Evolutionary conservation across 2,888 invertebrate genomes (phyloP).

Genomic region (Habroteleia sp.): DNA sequence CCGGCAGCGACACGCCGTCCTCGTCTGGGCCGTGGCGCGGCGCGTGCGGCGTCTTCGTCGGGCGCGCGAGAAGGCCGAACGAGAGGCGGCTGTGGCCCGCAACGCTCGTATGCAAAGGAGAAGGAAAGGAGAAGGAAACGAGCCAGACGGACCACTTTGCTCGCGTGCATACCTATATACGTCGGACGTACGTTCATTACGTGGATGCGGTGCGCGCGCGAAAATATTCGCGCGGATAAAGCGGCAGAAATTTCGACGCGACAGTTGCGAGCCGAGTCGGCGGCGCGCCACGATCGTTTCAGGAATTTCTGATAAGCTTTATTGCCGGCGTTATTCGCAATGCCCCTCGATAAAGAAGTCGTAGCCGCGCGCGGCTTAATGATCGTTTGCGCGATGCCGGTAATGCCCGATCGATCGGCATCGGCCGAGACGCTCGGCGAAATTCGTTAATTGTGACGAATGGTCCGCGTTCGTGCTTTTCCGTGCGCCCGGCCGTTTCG

Average conservation of each 20-base stretch:
- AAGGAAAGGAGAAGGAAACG: conserved; percentile 68
- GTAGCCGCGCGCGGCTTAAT: neutral
- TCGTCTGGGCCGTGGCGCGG: conserved; percentile 66
- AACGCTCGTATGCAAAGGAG: conserved; percentile 70
- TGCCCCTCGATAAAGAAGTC: conserved; percentile 11
- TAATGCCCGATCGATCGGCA: no score
- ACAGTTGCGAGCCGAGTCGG: conserved; percentile 14
- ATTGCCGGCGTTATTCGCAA: conserved; percentile 25
- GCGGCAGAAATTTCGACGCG: conserved; percentile 37
- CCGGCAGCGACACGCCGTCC: conserved; percentile 70
- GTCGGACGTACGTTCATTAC: conserved; percentile 46
- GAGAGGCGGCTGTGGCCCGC: conserved; percentile 37
- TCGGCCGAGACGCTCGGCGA: no score
- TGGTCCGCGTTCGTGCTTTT: no score
- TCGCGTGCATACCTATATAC: conserved; percentile 55
- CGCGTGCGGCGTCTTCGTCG: conserved; percentile 67
- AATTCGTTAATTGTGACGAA: no score
- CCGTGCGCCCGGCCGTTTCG: no score
- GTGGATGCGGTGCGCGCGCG: conserved; percentile 34
- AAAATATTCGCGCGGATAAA: conserved; percentile 46
- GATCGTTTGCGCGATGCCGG: neutral
- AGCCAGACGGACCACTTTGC: conserved; percentile 63
- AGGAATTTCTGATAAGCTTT: conserved; percentile 49
- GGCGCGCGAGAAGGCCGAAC: conserved; percentile 67
- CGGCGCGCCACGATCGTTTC: conserved; percentile 23